Evolutionary conservation across 2,113 vertebrate species (phyloP).

Genomic region (Mandrillus leucophaeus): DNA sequence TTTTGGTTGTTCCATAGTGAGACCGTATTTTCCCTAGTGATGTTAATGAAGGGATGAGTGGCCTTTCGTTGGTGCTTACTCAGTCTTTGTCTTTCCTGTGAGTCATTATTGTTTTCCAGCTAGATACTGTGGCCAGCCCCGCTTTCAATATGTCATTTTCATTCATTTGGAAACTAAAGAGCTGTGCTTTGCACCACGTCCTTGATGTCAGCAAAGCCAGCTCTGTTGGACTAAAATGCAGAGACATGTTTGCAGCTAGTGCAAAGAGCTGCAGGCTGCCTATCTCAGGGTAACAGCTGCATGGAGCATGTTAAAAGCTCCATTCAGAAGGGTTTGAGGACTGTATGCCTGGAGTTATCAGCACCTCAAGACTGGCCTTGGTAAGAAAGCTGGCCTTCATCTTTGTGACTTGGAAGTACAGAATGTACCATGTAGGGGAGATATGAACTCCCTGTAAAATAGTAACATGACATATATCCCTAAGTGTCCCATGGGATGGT

Average conservation of each 20-base stretch:
- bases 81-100: slow-evolving; percentile 74
- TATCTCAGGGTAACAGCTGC: not conserved
- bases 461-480: not conserved
- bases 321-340: not conserved
- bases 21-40: not conserved
- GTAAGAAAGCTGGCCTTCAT: slow-evolving; percentile 26
- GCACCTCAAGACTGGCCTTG: not conserved
- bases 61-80: slow-evolving; percentile 58
- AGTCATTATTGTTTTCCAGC: slow-evolving; percentile 73
- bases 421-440: not conserved
- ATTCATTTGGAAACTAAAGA: slow-evolving; percentile 80
- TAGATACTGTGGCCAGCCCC: slow-evolving; percentile 54
- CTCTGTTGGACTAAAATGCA: slow-evolving; percentile 41
- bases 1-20: slow-evolving; percentile 5
- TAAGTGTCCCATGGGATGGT: not conserved
- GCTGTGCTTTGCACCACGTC: slow-evolving; percentile 31
- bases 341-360: not conserved
- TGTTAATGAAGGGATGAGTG: not conserved
- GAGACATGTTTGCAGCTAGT: slow-evolving; percentile 8
- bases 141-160: slow-evolving; percentile 52
- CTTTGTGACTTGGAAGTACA: not conserved
- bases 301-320: not conserved
- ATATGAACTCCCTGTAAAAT: not conserved
- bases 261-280: not conserved
- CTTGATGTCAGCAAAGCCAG: slow-evolving; percentile 55